Percentiles rank a stretch among this genome's conserved stretches.
Evolutionary conservation across 1,140 invertebrate genomes (phyloP).

Genomic region (Parapsyche elsis): DNA sequence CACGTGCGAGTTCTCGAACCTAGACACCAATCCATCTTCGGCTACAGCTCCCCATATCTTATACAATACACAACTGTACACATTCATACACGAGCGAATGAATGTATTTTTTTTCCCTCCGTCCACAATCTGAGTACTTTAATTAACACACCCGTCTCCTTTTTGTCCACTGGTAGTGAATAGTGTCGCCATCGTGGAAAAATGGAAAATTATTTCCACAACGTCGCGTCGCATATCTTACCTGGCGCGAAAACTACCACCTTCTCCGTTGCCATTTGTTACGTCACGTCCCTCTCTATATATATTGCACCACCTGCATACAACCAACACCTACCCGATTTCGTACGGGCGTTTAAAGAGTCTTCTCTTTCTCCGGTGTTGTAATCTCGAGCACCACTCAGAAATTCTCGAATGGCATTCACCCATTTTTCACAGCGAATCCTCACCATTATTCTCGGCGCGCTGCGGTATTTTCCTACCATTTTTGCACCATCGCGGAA

Average conservation of each 20-base stretch:
- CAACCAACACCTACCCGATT: no score
- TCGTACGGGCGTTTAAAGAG: background rate
- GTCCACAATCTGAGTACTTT: no score
- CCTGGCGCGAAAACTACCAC: no score
- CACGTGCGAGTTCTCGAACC: conserved; percentile 6
- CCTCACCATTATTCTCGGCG: conserved; percentile 14
- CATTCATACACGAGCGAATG: background rate
- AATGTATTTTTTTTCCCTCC: background rate
- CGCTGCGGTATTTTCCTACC: background rate
- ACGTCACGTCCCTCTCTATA: no score
- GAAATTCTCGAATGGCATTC: conserved; percentile 23
- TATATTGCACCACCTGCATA: no score
- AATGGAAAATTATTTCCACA: no score
- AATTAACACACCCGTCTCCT: no score
- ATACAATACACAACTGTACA: background rate
- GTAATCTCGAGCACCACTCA: background rate
- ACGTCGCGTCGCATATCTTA: no score
- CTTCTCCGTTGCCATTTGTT: no score
- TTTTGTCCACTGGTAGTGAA: no score
- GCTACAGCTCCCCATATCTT: background rate
- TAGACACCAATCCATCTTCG: conserved; percentile 22
- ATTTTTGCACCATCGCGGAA: background rate
- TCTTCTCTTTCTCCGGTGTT: background rate
- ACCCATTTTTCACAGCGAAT: conserved; percentile 19
- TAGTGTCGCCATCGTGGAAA: no score